These are phyloP conservation scores for Epizoanthus ramosus DNA, from an alignment of 92 coral and sea anemone species.

Conservation along the genomic window DNA sequence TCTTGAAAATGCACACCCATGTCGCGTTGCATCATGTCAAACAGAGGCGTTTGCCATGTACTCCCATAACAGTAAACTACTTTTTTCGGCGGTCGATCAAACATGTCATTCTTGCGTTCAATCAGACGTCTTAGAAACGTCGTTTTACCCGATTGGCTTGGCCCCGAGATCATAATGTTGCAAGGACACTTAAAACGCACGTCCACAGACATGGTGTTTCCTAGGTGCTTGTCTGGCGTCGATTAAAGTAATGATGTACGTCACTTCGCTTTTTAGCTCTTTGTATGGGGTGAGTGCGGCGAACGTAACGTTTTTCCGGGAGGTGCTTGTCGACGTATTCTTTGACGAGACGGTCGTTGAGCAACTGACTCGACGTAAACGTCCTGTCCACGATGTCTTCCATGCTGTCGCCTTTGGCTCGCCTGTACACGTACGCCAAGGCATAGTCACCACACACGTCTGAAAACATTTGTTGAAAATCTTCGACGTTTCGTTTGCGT, in stretches of 20 bases:
- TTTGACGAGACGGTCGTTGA: neutral
- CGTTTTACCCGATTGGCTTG: constrained; percentile 7
- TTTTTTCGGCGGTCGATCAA: neutral
- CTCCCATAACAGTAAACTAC: constrained; percentile 20
- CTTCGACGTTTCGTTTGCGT: neutral
- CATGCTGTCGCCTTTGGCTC: constrained; percentile 16
- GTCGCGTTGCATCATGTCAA: neutral
- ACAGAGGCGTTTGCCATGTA: neutral
- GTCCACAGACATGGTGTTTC: neutral
- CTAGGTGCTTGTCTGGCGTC: no score
- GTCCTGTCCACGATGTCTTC: neutral
- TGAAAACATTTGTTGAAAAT: constrained; percentile 35
- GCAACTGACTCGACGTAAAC: neutral
- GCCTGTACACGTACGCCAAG: constrained; percentile 26
- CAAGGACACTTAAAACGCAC: neutral
- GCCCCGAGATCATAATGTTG: constrained; percentile 2
- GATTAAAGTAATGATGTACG: neutral
- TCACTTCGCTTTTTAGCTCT: neutral
- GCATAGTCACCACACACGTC: constrained; percentile 50
- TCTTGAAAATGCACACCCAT: neutral
- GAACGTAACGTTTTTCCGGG: neutral
- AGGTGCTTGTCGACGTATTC: neutral
- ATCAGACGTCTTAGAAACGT: neutral
- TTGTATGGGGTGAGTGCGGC: neutral
- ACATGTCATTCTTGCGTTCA: neutral